Evolutionary conservation across 1,140 invertebrate species (phyloP), one percentile per base, ranked within the genome.

Genomic region (Diachasma alloeum): DNA sequence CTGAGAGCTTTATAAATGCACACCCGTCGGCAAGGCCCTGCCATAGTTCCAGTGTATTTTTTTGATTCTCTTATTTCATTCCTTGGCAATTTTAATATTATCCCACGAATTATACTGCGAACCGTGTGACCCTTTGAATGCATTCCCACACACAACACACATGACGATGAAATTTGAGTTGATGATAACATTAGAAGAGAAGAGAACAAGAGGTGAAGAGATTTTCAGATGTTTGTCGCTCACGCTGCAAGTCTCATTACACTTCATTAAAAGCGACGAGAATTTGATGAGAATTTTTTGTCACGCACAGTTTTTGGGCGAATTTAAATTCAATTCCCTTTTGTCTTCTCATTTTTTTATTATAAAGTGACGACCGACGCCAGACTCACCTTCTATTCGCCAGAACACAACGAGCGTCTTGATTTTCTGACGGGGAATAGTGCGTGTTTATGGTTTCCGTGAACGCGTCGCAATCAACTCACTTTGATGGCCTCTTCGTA

Each of bases 71-170:
- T 85, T 84, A 81, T 84, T 84, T 84, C 82, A 84, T 87, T 85
- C 82, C 79, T 79, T 74, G 74, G 83, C 83, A 87, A 88, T 87
- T 83, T 87, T 87, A 87, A 87, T 86, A 87, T 87, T 87, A 88
- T 87, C 84, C 84, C 84, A 82, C 81, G 85, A 87, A 87, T 87
- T 87, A 87, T 83, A 85, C 84, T 46, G 26, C 22, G 19, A 77
- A 19, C 72, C 26, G 15, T 48, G 70, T 78, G 80, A 81, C 82
- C 72, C 74, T 79, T 68, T 31, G 79, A 70, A 71, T 19, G 66
- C 74, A 73, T 82, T 79, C 83, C 79, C 81, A 81, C 81, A 79
- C 75, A 79, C 79, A 76, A 76, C 75, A 78, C 80, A 48, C 80
- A 63, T 63, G 59, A 63, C 59, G 22, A 63, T 63, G 19, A 63